Evolutionary conservation across 1,140 invertebrate species (phyloP), one percentile per base, ranked within the genome.

Genomic region (Parasteatoda tepidariorum): DNA sequence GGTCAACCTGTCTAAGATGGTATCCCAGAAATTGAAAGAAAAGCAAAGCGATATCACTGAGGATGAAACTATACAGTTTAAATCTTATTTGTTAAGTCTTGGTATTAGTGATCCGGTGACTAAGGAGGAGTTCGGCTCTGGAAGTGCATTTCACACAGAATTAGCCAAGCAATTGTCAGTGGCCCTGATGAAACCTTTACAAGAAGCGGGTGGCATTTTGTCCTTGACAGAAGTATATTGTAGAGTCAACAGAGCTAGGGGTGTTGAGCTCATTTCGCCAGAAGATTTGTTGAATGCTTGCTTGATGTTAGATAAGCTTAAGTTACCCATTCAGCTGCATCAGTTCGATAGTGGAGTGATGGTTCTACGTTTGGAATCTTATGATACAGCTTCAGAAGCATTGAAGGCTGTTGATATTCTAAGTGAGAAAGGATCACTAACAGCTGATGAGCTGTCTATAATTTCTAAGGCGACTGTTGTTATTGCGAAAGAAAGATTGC

Each of bases 201-300:
- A 93, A 90, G 95, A 98, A 88, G 92, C 93, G 88, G 97, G 97
- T 54, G 98, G 98, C 15, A 97, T 99, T 91, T 98, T 99, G 95
- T 94, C 96, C 9, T 89, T 99, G 62, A 94, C 97, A 9, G 98
- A 99, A 91, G 97, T 95, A 5, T 99, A 97, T 90, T 99, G 98
- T 90, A 91, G 97, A 86, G 94, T 99, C 5, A 99, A 99, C 87
- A 87, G 92, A 87, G 91, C 91, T 5, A 85, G 92, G 86, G 92
- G 91, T 59, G 88, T 92, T 86, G 91, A 92, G 90, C 91, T 98
- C 5, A 89, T 98, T 48, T 98, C 97, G 5, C 96, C 97, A 0
- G 96, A 98, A 89, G 97, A 99, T 92, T 90, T 98, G 85, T 89
- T 98, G n/a, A 93, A 95, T 90, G 96, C 97, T 54, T 97, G 96